Evolutionary conservation across 2,888 invertebrate genomes (phyloP).

Genomic region (Drosophila pseudotalamancana): DNA sequence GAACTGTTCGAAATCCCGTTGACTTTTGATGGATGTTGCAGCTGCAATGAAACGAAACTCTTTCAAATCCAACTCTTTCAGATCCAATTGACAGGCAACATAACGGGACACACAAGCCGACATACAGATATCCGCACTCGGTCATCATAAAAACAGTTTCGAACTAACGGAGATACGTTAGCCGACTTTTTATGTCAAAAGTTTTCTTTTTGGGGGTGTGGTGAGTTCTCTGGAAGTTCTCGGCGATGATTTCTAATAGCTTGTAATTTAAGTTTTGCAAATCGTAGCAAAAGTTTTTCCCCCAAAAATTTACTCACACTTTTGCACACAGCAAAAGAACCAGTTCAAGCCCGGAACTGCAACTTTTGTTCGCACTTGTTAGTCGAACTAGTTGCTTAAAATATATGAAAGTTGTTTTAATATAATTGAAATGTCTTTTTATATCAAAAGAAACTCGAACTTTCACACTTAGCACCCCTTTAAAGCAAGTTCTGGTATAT

Average conservation of each 20-base stretch:
- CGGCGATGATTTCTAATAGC: constrained; percentile 28
- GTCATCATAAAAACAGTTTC: constrained; percentile 25
- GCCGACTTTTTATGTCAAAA: constrained; percentile 33
- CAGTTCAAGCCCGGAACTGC: not conserved
- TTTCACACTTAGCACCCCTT: too few species aligned
- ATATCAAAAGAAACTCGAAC: too few species aligned
- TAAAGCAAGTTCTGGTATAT: too few species aligned
- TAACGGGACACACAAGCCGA: not conserved
- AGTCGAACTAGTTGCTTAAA: not conserved
- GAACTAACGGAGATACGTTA: constrained; percentile 3
- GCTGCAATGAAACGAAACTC: constrained; percentile 1
- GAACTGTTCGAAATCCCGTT: not conserved
- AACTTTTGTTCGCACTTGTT: not conserved
- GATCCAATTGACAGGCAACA: not conserved
- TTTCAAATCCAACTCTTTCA: not conserved
- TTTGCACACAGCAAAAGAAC: not conserved
- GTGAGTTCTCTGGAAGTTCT: not conserved
- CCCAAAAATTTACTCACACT: constrained; percentile 2
- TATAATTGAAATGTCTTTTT: not conserved
- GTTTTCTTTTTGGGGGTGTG: constrained; percentile 13
- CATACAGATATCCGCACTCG: not conserved
- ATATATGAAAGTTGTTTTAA: not conserved
- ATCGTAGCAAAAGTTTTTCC: constrained; percentile 21
- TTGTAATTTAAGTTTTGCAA: constrained; percentile 21
- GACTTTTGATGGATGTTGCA: constrained; percentile 9